Percentiles rank a stretch among this genome's conserved stretches.
Evolutionary conservation across 1,140 invertebrate species (phyloP).

Genomic region (Drosophila grimshawi): DNA sequence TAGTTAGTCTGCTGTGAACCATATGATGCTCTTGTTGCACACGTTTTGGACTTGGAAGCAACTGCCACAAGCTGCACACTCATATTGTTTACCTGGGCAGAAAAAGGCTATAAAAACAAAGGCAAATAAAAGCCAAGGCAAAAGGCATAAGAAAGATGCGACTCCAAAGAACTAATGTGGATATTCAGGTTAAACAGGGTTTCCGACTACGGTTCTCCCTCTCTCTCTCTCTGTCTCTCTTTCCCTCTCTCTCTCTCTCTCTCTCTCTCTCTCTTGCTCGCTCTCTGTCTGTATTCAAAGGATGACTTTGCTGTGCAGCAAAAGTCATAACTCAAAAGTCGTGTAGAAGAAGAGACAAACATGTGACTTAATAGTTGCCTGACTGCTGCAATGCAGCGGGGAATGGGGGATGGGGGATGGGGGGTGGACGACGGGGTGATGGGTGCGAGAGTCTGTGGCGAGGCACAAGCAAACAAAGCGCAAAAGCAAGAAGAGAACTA

Average conservation of each 20-base stretch:
- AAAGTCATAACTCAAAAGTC: constrained; percentile 79
- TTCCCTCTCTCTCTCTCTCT: neutral
- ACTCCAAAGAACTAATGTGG: constrained; percentile 63
- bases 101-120: constrained; percentile 79
- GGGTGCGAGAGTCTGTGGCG: neutral
- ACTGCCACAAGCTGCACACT: constrained; percentile 29
- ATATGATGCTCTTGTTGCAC: constrained; percentile 55
- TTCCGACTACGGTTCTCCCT: constrained; percentile 14
- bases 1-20: constrained; percentile 21
- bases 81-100: constrained; percentile 71
- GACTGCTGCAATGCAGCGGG: constrained; percentile 13
- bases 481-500: constrained; percentile 17
- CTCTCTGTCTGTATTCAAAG: constrained; percentile 25
- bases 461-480: constrained; percentile 14
- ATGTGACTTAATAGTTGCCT: constrained; percentile 63
- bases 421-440: neutral
- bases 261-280: constrained; percentile 8
- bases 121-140: constrained; percentile 63
- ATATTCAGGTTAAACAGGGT: constrained; percentile 80
- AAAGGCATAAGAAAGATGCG: constrained; percentile 33
- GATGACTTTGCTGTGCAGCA: constrained; percentile 44
- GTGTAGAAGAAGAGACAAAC: constrained; percentile 48
- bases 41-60: constrained; percentile 34
- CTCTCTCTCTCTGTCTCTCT: neutral
- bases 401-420: neutral